Percentiles rank a stretch among this genome's conserved stretches.
Conservation (phyloP, 2,113 vertebrate genomes). For the Orcinus orca region DNA sequence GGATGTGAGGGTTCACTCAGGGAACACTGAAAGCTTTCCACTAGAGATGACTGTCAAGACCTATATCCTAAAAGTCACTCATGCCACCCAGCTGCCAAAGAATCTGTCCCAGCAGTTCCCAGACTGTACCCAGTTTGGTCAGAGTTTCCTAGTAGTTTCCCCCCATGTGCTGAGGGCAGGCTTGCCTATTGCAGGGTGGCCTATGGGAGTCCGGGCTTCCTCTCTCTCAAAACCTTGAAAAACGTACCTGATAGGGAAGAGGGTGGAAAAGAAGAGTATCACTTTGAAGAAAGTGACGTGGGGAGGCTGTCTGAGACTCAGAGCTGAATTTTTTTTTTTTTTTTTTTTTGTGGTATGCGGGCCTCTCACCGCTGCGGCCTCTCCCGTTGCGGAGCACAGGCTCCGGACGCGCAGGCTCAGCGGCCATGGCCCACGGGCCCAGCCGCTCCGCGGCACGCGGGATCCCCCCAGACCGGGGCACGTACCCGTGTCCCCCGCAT, state of each 20-base stretch:
- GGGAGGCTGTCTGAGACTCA: background rate
- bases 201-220: background rate
- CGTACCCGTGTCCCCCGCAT: too few species aligned
- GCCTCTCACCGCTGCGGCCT: too few species aligned
- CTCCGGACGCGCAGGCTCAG: too few species aligned
- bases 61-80: background rate
- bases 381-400: too few species aligned
- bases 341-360: too few species aligned
- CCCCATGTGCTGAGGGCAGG: background rate
- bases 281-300: background rate
- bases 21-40: background rate
- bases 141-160: background rate
- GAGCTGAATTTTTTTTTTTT: background rate
- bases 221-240: background rate
- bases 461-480: too few species aligned
- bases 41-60: background rate
- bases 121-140: background rate
- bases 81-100: rapidly evolving
- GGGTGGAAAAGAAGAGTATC: background rate
- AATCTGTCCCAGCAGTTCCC: background rate
- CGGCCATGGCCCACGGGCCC: too few species aligned
- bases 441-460: too few species aligned
- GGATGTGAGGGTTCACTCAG: background rate
- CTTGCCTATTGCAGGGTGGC: background rate
- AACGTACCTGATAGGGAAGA: background rate